Evolutionary conservation across 2,888 invertebrate genomes (phyloP).

Genomic region (Sceliomorpha sp.): DNA sequence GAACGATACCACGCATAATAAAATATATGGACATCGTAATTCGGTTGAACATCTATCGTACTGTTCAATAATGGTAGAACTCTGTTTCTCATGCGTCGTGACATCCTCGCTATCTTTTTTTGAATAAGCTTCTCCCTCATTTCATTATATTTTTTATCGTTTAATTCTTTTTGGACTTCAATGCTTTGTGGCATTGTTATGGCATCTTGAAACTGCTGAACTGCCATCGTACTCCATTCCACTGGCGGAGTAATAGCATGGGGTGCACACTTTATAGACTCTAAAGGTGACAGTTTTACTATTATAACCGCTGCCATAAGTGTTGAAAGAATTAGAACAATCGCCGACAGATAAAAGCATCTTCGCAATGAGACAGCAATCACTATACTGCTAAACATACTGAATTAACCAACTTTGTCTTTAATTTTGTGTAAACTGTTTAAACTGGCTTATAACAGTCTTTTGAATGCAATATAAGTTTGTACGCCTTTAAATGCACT

Average conservation of each 20-base stretch:
- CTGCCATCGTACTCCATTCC: conserved; percentile 70
- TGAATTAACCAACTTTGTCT: conserved; percentile 4
- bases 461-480: no score
- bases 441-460: no score
- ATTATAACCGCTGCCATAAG: conserved; percentile 72
- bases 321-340: conserved; percentile 69
- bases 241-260: conserved; percentile 65
- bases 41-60: conserved; percentile 62
- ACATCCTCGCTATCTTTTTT: conserved; percentile 68
- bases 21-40: conserved; percentile 75
- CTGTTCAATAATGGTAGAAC: conserved; percentile 63
- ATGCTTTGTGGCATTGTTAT: conserved; percentile 22
- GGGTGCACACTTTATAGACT: conserved; percentile 69
- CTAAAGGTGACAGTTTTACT: conserved; percentile 69
- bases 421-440: not conserved
- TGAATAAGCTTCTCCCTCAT: conserved; percentile 63
- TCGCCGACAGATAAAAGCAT: conserved; percentile 70
- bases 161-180: conserved; percentile 57
- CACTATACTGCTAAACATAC: conserved; percentile 62
- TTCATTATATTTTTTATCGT: conserved; percentile 64
- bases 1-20: conserved; percentile 77
- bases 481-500: no score
- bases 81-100: conserved; percentile 68
- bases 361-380: conserved; percentile 66
- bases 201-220: conserved; percentile 33